Evolutionary conservation across 2,113 vertebrate species (phyloP).

Genomic region (Callaeas wilsoni): DNA sequence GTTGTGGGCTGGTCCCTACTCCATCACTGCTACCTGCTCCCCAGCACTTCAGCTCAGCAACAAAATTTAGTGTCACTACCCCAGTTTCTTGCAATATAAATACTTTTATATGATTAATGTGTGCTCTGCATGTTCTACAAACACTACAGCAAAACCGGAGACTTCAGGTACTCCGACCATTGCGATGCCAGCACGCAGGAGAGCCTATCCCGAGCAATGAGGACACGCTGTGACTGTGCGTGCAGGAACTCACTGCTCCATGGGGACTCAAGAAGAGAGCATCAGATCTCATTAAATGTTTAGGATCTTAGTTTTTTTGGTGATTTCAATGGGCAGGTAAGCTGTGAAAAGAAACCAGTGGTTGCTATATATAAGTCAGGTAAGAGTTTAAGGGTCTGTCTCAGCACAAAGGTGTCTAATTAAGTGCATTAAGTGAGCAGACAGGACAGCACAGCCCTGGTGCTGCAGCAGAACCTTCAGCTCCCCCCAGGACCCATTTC

Average conservation of each 20-base stretch:
- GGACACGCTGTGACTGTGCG: fast-evolving
- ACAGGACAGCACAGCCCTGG: not conserved
- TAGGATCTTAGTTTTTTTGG: not conserved
- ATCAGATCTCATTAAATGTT: not conserved
- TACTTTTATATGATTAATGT: not conserved
- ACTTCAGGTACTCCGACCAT: fast-evolving
- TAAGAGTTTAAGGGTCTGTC: not conserved
- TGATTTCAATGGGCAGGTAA: not conserved
- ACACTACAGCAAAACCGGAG: not conserved
- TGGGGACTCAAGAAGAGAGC: not conserved
- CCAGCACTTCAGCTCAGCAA: not conserved
- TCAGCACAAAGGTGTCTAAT: not conserved
- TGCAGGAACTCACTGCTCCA: not conserved
- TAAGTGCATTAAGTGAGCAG: not conserved
- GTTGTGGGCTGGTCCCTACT: not conserved
- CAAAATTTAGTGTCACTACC: fast-evolving
- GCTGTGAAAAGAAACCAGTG: not conserved
- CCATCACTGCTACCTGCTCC: not conserved
- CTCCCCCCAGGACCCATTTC: not conserved
- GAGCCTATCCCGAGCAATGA: fast-evolving
- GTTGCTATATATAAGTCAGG: not conserved
- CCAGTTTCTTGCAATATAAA: not conserved
- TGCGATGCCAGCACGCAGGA: not conserved
- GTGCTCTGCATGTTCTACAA: not conserved
- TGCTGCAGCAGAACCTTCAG: not conserved